Evolutionary conservation across 2,888 invertebrate species (phyloP).

Genomic region (Lasius platythorax): DNA sequence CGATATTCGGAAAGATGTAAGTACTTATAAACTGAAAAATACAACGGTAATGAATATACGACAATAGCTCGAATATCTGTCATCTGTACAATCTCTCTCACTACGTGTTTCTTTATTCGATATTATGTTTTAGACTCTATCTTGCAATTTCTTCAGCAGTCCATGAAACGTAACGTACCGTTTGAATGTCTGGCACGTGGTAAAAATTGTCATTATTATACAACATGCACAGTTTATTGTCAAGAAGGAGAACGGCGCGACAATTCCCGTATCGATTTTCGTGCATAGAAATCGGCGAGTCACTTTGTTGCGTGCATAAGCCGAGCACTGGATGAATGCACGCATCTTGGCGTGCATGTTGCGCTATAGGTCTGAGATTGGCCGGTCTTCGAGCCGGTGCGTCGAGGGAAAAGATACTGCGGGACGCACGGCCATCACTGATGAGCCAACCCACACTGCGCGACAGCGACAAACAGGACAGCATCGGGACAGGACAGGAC

Average conservation of each 20-base stretch:
- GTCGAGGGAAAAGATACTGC: slow-evolving; percentile 78
- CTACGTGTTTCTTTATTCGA: neutral
- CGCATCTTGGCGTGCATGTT: slow-evolving; percentile 19
- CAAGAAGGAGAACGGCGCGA: neutral
- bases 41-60: neutral
- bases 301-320: neutral
- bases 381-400: slow-evolving; percentile 62
- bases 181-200: neutral
- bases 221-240: neutral
- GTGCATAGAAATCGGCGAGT: slow-evolving; percentile 1
- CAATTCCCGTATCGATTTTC: slow-evolving; percentile 25
- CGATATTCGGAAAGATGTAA: neutral
- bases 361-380: slow-evolving; percentile 70
- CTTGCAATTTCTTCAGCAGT: neutral
- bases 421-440: slow-evolving; percentile 80
- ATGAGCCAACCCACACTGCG: slow-evolving; percentile 84
- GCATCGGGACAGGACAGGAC: slow-evolving; percentile 80
- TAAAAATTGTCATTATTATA: neutral
- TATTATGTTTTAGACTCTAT: neutral
- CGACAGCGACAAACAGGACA: slow-evolving; percentile 82
- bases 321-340: neutral
- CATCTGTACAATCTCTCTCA: neutral
- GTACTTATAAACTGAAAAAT: neutral
- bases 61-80: no score
- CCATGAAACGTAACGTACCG: neutral